Conservation (phyloP, 2,888 invertebrate species). For the Clostera curtula region DNA sequence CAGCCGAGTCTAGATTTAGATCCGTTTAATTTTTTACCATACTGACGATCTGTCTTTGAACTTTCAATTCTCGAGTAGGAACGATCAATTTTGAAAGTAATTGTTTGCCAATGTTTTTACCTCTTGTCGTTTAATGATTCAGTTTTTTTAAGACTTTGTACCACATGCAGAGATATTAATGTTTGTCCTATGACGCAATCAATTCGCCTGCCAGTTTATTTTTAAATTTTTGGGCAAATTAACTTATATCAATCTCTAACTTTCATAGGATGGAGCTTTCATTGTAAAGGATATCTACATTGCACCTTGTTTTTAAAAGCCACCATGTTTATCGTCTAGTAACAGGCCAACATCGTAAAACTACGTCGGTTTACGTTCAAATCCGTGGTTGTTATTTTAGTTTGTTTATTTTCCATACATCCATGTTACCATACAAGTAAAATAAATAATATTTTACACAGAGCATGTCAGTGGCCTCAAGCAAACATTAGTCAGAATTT, state of each 20-base stretch:
- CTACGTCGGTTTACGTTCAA: conserved; percentile 40
- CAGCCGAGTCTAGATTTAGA: conserved; percentile 28
- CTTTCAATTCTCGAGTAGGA: conserved; percentile 9
- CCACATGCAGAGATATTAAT: too few relatives aligned
- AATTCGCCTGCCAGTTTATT: too few relatives aligned
- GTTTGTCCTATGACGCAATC: too few relatives aligned
- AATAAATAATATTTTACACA: too few relatives aligned
- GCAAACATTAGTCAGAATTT: too few relatives aligned
- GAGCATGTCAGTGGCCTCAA: too few relatives aligned
- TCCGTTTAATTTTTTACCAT: conserved; percentile 24
- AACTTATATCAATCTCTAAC: too few relatives aligned
- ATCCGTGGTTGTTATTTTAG: conserved; percentile 39
- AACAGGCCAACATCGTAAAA: conserved; percentile 50
- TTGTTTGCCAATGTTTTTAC: too few relatives aligned
- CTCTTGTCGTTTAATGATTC: too few relatives aligned
- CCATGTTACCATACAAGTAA: conserved; percentile 9
- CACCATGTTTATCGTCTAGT: conserved; percentile 58
- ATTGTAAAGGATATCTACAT: conserved; percentile 53
- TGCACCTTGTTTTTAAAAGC: conserved; percentile 44
- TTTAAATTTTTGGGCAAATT: too few relatives aligned
- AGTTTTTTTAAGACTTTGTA: too few relatives aligned
- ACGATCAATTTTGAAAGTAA: conserved; percentile 3
- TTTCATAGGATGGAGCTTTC: too few relatives aligned
- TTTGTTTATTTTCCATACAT: conserved; percentile 32
- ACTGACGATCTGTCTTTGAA: conserved; percentile 13